Percentiles rank a stretch among this genome's conserved stretches.
Evolutionary conservation across 2,113 vertebrate species (phyloP).

Genomic region (Actenoides lindsayi): DNA sequence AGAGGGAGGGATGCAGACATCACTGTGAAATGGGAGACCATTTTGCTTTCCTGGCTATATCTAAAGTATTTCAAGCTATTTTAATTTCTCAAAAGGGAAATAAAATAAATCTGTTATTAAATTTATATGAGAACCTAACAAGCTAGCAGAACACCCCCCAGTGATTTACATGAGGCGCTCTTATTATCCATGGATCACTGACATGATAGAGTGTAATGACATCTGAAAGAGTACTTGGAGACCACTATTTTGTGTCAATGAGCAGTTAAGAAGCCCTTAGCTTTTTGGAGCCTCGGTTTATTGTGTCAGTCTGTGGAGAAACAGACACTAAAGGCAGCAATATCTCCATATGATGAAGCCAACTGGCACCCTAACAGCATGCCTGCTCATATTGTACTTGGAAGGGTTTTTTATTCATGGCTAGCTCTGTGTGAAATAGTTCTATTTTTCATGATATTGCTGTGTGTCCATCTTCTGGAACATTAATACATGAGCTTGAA

Average conservation of each 20-base stretch:
- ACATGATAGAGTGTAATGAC: slow-evolving; percentile 39
- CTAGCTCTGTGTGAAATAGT: slow-evolving; percentile 45
- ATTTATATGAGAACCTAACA: slow-evolving; percentile 56
- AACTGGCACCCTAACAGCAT: slow-evolving; percentile 52
- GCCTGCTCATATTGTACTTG: slow-evolving; percentile 38
- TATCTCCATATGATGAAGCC: slow-evolving; percentile 50
- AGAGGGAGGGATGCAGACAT: neutral
- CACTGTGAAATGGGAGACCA: neutral
- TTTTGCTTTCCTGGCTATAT: slow-evolving; percentile 26
- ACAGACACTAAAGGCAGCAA: slow-evolving; percentile 49
- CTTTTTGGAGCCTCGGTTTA: slow-evolving; percentile 44
- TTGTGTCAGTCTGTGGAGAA: slow-evolving; percentile 56
- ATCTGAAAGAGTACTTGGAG: slow-evolving; percentile 57
- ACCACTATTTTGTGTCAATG: slow-evolving; percentile 58
- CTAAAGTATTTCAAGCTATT: neutral
- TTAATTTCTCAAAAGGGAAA: slow-evolving; percentile 48
- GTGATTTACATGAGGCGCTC: slow-evolving; percentile 22
- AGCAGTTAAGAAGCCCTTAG: slow-evolving; percentile 60
- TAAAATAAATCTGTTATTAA: slow-evolving; percentile 50
- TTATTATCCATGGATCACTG: slow-evolving; percentile 57
- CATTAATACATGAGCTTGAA: neutral
- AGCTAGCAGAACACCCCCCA: slow-evolving; percentile 29
- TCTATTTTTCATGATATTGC: neutral
- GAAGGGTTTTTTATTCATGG: slow-evolving; percentile 40
- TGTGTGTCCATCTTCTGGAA: neutral